A percentile compares a stretch with the other conserved stretches of the same genome.
Evolutionary conservation across 2,888 invertebrate species (phyloP).

Genomic region (Drosophila nigricruria): DNA sequence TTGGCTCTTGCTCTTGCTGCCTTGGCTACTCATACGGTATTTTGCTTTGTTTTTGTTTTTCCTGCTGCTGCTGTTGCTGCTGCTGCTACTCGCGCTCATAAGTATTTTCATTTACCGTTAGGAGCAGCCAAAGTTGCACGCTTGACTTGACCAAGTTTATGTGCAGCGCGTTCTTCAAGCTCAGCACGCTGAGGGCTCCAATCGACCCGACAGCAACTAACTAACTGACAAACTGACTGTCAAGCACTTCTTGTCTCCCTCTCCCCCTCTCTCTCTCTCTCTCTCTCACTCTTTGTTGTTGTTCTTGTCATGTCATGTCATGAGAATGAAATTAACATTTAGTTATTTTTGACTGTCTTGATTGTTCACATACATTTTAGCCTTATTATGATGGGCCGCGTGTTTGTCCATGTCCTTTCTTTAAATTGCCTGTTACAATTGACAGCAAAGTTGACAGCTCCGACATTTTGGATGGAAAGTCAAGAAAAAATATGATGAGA

Average conservation of each 20-base stretch:
- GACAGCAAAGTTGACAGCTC: conserved; percentile 40
- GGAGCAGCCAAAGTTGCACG: conserved; percentile 59
- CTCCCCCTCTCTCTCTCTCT: neutral
- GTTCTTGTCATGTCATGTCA: conserved; percentile 58
- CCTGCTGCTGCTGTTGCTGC: neutral
- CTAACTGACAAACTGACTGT: conserved; percentile 23
- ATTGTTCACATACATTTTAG: conserved; percentile 19
- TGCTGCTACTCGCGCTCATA: conserved; percentile 37
- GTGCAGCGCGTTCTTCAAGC: conserved; percentile 1
- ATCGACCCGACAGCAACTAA: conserved; percentile 1
- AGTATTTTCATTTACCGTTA: conserved; percentile 66
- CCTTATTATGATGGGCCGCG: conserved; percentile 8
- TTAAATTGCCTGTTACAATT: conserved; percentile 24
- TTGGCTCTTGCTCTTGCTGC: conserved; percentile 35
- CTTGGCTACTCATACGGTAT: conserved; percentile 59
- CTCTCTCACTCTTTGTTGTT: conserved; percentile 6
- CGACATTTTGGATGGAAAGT: conserved; percentile 37
- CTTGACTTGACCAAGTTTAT: conserved; percentile 53
- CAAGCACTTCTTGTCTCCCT: neutral
- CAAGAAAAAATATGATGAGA: neutral
- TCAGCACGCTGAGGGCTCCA: conserved; percentile 8
- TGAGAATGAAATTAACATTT: conserved; percentile 66
- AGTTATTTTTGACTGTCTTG: conserved; percentile 3
- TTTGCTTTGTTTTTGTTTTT: conserved; percentile 15
- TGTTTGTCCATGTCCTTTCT: conserved; percentile 18